Base-by-base conservation (phyloP, 2,797 vertebrate species). In the Scleropages formosus region DNA sequence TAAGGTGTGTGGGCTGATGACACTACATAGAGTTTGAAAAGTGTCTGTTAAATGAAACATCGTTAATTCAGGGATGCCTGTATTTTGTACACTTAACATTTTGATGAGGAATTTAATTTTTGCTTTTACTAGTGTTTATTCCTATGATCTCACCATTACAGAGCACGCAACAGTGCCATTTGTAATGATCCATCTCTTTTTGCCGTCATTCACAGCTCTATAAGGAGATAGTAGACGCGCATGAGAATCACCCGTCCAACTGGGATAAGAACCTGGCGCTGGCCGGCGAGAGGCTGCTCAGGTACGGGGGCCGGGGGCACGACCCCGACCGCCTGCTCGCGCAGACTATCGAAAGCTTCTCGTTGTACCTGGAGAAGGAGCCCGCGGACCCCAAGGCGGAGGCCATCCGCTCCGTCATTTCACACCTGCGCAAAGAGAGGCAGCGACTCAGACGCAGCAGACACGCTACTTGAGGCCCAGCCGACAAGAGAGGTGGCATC, bases 231-330 rank as follows among this genome's bases (percentile, higher is more conserved):
- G 93, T 98, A 80, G 91, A 80, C 81, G 85, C 85, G 46, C 87
- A 93, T 82, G 87, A 92, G 68, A 80, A 89, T 80, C 95, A 97
- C 86, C 98, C 98, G 0, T 87, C 94, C 75, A 99, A 97, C 82
- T 99, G 97, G 97, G 95, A 98, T 91, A 99, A 97, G 87, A 99
- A 99, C 91, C 94, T 96, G 1, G 98, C 95, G 24, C 92, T 99
- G 44, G 94, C 95, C 67, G 96, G 96, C 0, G 96, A 99, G 89
- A 90, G 95, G 84, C 90, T 97, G 87, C 88, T 99, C 59, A 94
- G 86, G 78, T 91, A 92, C 0, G 89, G 68, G 44, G 86, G 83
- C 20, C 68, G 63, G 53, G 84, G 84, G 26, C 71, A 86, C 79
- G 88, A 91, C 72, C 89, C 92, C 0, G 91, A 95, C 81, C 75